These are phyloP conservation scores for Pseudorasbora parva DNA, from an alignment of 2,113 vertebrate genomes.

Conservation along the genomic window DNA sequence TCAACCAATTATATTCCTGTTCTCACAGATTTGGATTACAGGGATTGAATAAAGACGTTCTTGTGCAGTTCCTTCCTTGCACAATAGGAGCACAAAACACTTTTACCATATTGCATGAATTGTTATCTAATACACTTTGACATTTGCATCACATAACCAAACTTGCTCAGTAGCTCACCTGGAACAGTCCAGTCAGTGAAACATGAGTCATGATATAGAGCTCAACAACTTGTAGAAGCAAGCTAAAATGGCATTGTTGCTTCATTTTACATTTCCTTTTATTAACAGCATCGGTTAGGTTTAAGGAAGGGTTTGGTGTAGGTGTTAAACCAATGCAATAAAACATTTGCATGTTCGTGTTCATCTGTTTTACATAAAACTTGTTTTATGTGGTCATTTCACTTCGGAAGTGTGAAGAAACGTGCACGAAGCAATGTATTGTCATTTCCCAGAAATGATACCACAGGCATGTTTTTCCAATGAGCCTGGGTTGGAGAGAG, in stretches of 20 bases:
- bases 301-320: not conserved
- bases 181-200: not conserved
- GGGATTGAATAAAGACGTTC: not conserved
- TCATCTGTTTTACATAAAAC: not conserved
- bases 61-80: not conserved
- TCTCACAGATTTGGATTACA: not conserved
- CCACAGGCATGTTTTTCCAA: not conserved
- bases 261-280: not conserved
- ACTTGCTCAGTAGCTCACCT: not conserved
- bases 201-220: not conserved
- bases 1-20: not conserved
- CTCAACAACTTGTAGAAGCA: not conserved
- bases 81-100: not conserved
- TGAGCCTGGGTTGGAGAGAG: not conserved
- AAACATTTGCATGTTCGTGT: not conserved
- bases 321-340: not conserved
- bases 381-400: too few relatives aligned
- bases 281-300: not conserved
- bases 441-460: not conserved
- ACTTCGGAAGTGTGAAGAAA: too few relatives aligned
- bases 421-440: not conserved
- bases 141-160: slow-evolving; percentile 4
- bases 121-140: not conserved
- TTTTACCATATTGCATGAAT: not conserved
- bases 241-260: not conserved